Percentiles rank a stretch among this genome's conserved stretches.
Evolutionary conservation across 2,888 invertebrate genomes (phyloP).

Genomic region (Microplitis manilae): DNA sequence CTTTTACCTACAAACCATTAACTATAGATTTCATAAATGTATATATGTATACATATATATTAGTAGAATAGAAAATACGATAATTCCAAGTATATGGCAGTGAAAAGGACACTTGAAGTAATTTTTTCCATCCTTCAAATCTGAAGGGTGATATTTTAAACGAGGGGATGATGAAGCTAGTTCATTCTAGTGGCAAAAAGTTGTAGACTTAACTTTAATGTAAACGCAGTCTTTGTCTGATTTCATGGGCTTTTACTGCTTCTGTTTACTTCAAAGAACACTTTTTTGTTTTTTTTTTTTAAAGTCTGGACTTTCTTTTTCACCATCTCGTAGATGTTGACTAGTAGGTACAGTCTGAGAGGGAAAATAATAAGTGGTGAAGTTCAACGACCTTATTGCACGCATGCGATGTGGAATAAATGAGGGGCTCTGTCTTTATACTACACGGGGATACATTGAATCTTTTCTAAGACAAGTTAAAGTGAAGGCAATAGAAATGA

Average conservation of each 20-base stretch:
- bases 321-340: conserved; percentile 17
- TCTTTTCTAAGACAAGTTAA: conserved; percentile 6
- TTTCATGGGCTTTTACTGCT: conserved; percentile 32
- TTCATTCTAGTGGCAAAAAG: conserved; percentile 6
- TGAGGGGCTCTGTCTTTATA: neutral
- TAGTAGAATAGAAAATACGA: neutral
- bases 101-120: conserved; percentile 2
- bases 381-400: conserved; percentile 35
- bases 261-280: conserved; percentile 32
- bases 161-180: conserved; percentile 4
- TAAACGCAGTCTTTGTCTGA: conserved; percentile 30
- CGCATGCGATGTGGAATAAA: conserved; percentile 21
- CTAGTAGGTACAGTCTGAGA: conserved; percentile 18
- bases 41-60: neutral
- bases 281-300: conserved; percentile 25
- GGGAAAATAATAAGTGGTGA: conserved; percentile 29
- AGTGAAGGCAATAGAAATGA: neutral
- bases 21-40: neutral
- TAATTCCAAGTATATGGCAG: neutral
- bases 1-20: neutral
- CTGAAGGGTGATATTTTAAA: conserved; percentile 1
- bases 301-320: conserved; percentile 29
- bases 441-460: conserved; percentile 22
- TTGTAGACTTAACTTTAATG: conserved; percentile 20
- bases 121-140: neutral